These are phyloP conservation scores for Campylomormyrus numenius DNA, from an alignment of 2,113 vertebrate genomes.

Conservation along the genomic window DNA sequence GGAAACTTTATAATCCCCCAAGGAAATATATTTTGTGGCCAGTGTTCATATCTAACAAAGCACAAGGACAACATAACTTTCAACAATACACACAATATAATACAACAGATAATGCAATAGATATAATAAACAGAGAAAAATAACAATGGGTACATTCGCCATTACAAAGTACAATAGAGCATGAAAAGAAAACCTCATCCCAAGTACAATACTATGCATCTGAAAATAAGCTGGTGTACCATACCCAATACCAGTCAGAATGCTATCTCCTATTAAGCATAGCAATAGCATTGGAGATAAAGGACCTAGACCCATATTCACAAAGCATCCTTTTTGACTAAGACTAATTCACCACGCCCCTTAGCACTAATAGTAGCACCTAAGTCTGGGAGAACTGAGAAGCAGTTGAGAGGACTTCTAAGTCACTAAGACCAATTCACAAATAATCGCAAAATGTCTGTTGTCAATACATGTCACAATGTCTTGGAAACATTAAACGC, in stretches of 20 bases:
- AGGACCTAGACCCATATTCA: background rate
- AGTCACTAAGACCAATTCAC: no score
- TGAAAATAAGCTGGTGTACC: background rate
- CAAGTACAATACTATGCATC: background rate
- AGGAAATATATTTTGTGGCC: background rate
- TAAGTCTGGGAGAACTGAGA: no score
- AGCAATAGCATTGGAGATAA: background rate
- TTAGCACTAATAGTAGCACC: no score
- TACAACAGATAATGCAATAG: background rate
- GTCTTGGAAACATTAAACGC: no score
- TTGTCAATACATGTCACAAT: no score
- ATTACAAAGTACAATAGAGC: background rate
- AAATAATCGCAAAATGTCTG: no score
- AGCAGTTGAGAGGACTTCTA: no score
- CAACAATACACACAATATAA: background rate
- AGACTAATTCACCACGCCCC: no score
- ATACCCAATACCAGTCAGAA: background rate
- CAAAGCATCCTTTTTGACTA: no score
- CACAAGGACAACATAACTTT: background rate
- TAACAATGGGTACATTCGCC: background rate
- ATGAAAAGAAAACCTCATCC: background rate
- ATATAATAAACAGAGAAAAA: background rate
- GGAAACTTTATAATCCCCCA: background rate
- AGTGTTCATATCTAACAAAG: background rate
- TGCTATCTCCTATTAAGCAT: background rate